Conservation (phyloP, 2,797 vertebrate genomes). For the Periparus ater region DNA sequence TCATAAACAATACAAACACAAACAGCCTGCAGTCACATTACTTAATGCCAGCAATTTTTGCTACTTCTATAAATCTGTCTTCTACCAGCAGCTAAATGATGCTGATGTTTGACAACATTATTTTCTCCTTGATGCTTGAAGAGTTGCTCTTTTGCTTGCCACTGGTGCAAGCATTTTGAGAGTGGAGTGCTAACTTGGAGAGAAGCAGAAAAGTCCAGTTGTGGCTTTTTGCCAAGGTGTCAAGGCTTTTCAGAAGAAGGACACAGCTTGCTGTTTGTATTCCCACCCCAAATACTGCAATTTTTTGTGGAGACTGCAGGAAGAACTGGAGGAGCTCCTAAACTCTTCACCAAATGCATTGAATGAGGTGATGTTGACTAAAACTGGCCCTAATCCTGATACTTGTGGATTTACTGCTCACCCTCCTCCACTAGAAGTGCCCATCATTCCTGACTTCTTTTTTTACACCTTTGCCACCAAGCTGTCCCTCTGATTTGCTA, state of each 20-base stretch:
- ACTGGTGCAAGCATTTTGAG: neutral
- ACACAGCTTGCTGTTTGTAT: neutral
- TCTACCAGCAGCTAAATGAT: neutral
- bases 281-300: neutral
- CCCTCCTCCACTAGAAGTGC: neutral
- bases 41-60: neutral
- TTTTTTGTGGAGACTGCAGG: neutral
- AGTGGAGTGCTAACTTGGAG: neutral
- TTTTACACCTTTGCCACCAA: neutral
- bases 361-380: neutral
- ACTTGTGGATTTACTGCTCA: neutral
- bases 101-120: neutral
- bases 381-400: neutral
- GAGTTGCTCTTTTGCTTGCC: neutral
- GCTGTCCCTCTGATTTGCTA: neutral
- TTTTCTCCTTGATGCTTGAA: neutral
- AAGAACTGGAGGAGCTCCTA: neutral
- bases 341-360: fast-evolving
- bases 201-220: neutral
- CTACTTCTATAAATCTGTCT: neutral
- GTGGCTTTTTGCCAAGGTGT: neutral
- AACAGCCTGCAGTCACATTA: neutral
- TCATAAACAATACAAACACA: neutral
- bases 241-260: neutral
- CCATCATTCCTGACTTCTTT: neutral